Evolutionary conservation across 2,113 vertebrate species (phyloP), one percentile per base, ranked within the genome.

Genomic region (Heloderma charlesbogerti): DNA sequence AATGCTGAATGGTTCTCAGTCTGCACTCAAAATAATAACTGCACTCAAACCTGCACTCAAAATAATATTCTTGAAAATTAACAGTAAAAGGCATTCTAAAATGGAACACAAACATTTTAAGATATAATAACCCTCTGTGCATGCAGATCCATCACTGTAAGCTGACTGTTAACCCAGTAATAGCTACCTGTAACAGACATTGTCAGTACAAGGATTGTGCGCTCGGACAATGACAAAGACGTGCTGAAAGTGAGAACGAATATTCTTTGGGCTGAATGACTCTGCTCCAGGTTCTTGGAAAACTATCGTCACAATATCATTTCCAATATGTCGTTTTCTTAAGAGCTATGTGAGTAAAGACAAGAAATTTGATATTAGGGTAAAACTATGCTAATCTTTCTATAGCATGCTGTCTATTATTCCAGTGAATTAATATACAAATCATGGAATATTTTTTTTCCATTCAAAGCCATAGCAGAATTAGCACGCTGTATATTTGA

Each of bases 271-370:
- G 80, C 98, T 99, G 97, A 99, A 99, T 0, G 99, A 98, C 86
- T 98, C 98, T 87, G 99, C 98, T 86, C 99, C 99, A 3, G 98
- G 98, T 96, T 99, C 99, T 97, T 99, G 99, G 97, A 99, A 99
- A 97, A 99, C 99, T 92, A 99, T 98, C 71, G 99, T 99, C 94
- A 99, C 99, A 7, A 99, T 99, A 96, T 99, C 99, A 90, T 99
- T 99, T 72, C 99, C 99, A 93, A 99, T 99, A 94, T 99, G 99
- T 29, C 99, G 97, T 95, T 99, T 99, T 95, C 99, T 98, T 87
- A 99, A 97, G 95, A 99, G 96, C 98, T 99, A 88, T 71, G 93
- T 89, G 34, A 86, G 45, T 86, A 67, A 93, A 92, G 48, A 82
- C 2, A 90, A 93, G 20, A 25, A 75, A 92, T 74, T 22, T 60